These are phyloP conservation scores for Parnassius mnemosyne DNA, from an alignment of 2,888 invertebrate genomes.

Conservation along the genomic window DNA sequence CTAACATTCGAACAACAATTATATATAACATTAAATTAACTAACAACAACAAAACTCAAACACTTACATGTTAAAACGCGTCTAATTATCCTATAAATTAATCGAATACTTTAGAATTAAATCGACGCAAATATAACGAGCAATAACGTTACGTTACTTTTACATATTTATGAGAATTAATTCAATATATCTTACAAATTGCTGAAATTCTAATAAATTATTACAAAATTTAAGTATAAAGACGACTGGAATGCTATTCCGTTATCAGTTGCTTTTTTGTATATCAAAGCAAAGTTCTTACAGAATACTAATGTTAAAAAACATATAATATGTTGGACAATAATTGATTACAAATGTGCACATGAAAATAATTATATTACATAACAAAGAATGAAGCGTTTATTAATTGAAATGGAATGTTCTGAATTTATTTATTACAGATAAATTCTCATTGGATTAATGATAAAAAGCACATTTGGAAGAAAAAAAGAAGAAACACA, in stretches of 20 bases:
- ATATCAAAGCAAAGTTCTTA: no score
- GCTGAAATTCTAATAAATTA: no score
- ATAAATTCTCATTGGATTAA: no score
- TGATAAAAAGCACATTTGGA: no score
- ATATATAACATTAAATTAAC: slow-evolving; percentile 21
- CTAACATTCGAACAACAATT: slow-evolving; percentile 21
- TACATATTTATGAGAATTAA: no score
- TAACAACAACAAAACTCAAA: slow-evolving; percentile 22
- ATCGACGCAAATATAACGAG: neutral
- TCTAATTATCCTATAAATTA: neutral
- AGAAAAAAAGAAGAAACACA: no score
- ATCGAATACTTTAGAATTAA: neutral
- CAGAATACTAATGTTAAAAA: no score
- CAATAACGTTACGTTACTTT: neutral
- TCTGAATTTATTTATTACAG: neutral
- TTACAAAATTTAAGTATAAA: neutral
- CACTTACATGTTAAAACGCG: slow-evolving; percentile 15
- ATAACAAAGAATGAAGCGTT: slow-evolving; percentile 9
- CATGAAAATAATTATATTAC: neutral
- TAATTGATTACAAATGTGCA: neutral
- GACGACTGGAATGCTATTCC: slow-evolving; percentile 23
- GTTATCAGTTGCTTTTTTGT: no score
- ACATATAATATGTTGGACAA: no score
- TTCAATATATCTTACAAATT: no score
- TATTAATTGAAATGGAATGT: slow-evolving; percentile 21